Conservation (phyloP, 2,888 invertebrate genomes). For the Dusona sp. region DNA sequence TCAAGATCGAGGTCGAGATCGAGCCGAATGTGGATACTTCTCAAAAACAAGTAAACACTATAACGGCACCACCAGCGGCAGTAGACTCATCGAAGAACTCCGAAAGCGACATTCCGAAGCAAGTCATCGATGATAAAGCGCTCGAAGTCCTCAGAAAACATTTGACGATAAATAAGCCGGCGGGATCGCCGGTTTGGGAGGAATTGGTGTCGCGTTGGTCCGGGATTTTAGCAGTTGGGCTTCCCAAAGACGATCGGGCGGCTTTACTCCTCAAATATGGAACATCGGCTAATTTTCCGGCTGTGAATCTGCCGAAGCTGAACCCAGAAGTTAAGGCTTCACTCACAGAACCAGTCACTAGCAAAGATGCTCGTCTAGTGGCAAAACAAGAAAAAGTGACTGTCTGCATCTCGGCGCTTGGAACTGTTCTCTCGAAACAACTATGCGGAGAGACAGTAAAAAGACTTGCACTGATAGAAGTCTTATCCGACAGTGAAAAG, state of each 20-base stretch:
- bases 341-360: slow-evolving; percentile 57
- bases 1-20: slow-evolving; percentile 15
- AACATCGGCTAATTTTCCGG: slow-evolving; percentile 60
- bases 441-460: slow-evolving; percentile 44
- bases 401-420: slow-evolving; percentile 57
- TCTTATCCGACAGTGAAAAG: slow-evolving; percentile 51
- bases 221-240: slow-evolving; percentile 33
- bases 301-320: slow-evolving; percentile 62
- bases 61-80: slow-evolving; percentile 13
- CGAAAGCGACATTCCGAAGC: slow-evolving; percentile 31
- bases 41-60: background rate
- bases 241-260: slow-evolving; percentile 55
- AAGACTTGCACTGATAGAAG: slow-evolving; percentile 40
- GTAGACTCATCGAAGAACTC: slow-evolving; percentile 18
- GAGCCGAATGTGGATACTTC: slow-evolving; percentile 25
- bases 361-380: slow-evolving; percentile 59
- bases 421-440: slow-evolving; percentile 48
- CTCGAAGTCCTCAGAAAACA: slow-evolving; percentile 40
- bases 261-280: slow-evolving; percentile 52
- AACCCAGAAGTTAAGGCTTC: slow-evolving; percentile 59
- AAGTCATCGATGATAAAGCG: slow-evolving; percentile 33
- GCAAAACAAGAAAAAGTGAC: slow-evolving; percentile 64
- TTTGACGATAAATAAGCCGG: slow-evolving; percentile 29
- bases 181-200: slow-evolving; percentile 32
- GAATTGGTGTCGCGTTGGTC: slow-evolving; percentile 35